Percentiles rank a stretch among this genome's conserved stretches.
phyloP scores from a whole-genome alignment of 2,888 invertebrate genomes.

The Apamea monoglypha region DNA sequence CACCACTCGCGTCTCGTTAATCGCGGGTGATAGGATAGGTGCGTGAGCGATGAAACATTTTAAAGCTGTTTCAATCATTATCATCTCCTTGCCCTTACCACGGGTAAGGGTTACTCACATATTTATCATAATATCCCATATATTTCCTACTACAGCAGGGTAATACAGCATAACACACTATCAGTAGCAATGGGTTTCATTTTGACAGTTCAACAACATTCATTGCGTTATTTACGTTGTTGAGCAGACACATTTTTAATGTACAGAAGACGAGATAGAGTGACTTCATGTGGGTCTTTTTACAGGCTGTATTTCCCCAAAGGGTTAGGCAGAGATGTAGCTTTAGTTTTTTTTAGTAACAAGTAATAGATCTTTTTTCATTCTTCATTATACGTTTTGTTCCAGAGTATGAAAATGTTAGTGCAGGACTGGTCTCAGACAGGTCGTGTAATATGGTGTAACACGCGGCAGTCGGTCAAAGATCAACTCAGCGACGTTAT shows the following conservation, averaged over 20 bases:
- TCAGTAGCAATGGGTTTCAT: too few relatives aligned
- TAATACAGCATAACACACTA: too few relatives aligned
- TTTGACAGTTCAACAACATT: too few relatives aligned
- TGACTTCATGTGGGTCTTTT: background rate
- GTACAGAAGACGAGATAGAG: background rate
- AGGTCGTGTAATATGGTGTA: constrained; percentile 83
- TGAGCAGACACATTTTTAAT: too few relatives aligned
- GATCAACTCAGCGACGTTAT: constrained; percentile 78
- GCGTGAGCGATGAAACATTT: background rate
- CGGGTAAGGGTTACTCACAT: too few relatives aligned
- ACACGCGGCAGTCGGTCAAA: constrained; percentile 74
- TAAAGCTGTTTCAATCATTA: background rate
- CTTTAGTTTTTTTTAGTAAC: too few relatives aligned
- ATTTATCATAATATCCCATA: background rate
- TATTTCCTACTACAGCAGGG: background rate
- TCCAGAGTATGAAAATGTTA: constrained; percentile 84
- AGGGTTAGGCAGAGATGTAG: background rate
- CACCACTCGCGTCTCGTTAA: background rate
- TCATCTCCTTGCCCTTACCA: background rate
- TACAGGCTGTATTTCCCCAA: background rate
- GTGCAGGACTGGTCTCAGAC: constrained; percentile 80
- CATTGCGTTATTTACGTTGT: too few relatives aligned
- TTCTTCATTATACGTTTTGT: constrained; percentile 30
- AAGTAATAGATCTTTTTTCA: background rate
- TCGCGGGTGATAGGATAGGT: too few relatives aligned